phyloP scores from a whole-genome alignment of 2,888 invertebrate species.

The Ecdyonurus torrentis region DNA sequence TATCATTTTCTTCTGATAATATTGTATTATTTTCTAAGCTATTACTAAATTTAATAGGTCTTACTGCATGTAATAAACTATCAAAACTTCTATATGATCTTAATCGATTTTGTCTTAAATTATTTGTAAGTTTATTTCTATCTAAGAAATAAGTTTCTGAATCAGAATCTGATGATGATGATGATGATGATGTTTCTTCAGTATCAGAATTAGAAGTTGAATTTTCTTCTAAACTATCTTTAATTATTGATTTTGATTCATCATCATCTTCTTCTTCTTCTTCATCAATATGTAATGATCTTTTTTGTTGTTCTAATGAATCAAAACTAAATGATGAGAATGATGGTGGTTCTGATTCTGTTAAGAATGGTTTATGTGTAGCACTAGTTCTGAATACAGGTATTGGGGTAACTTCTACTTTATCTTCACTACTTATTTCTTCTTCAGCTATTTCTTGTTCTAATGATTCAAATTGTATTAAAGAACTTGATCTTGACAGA shows the following conservation, averaged over 20 bases:
- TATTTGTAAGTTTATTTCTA: background rate
- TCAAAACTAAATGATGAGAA: constrained; percentile 13
- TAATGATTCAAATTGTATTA: constrained; percentile 70
- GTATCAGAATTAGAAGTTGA: constrained; percentile 10
- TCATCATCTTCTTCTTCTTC: too few species aligned
- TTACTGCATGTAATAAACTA: constrained; percentile 22
- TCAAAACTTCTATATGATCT: constrained; percentile 33
- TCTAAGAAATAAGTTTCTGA: constrained; percentile 7
- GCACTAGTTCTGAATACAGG: constrained; percentile 23
- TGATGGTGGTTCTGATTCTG: constrained; percentile 9
- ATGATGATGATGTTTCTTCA: too few species aligned
- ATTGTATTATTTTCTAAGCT: constrained; percentile 21
- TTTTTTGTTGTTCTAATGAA: constrained; percentile 10
- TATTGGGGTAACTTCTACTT: constrained; percentile 23
- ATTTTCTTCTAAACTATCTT: background rate
- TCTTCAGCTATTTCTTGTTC: constrained; percentile 27
- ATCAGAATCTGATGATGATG: constrained; percentile 6
- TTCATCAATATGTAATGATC: background rate
- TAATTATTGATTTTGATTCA: too few species aligned
- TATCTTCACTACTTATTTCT: constrained; percentile 15
- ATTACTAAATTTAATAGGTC: constrained; percentile 15
- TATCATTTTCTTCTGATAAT: background rate
- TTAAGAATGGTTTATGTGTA: constrained; percentile 14
- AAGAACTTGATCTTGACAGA: constrained; percentile 59
- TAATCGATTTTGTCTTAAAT: constrained; percentile 16